A percentile compares a stretch with the other conserved stretches of the same genome.
phyloP scores from a whole-genome alignment of 2,888 invertebrate species.

The Hedya salicella region DNA sequence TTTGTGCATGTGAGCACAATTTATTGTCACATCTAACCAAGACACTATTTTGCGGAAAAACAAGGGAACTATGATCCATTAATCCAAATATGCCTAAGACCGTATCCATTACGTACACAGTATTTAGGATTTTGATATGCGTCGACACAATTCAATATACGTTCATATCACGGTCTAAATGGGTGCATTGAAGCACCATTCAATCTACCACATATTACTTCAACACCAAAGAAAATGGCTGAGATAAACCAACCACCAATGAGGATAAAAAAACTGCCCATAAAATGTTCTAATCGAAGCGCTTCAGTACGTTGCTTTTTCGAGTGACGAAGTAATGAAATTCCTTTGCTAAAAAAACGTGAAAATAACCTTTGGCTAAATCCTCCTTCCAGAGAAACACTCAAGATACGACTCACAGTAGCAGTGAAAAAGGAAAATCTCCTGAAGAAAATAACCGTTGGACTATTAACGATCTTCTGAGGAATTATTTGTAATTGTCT shows the following conservation, averaged over 20 bases:
- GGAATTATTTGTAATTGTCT: constrained; percentile 62
- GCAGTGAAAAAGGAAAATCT: constrained; percentile 57
- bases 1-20: too few relatives aligned
- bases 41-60: too few relatives aligned
- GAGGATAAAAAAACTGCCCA: constrained; percentile 55
- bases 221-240: constrained; percentile 58
- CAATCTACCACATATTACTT: constrained; percentile 54
- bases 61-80: too few relatives aligned
- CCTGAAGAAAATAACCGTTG: constrained; percentile 63
- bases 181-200: constrained; percentile 17
- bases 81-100: too few relatives aligned
- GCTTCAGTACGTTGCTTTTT: constrained; percentile 41
- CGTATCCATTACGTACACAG: too few relatives aligned
- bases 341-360: constrained; percentile 50
- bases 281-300: constrained; percentile 56
- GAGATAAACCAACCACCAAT: constrained; percentile 58
- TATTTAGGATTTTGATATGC: too few relatives aligned
- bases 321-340: constrained; percentile 47
- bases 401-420: constrained; percentile 56
- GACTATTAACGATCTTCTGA: constrained; percentile 64
- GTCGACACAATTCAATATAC: not conserved
- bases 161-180: not conserved
- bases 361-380: constrained; percentile 54
- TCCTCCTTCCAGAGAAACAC: constrained; percentile 59
- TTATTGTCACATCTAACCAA: too few relatives aligned